Evolutionary conservation across 30 jellyfish, hydroid and myxozoan species (phyloP).

Genomic region (Aurelia sp.): DNA sequence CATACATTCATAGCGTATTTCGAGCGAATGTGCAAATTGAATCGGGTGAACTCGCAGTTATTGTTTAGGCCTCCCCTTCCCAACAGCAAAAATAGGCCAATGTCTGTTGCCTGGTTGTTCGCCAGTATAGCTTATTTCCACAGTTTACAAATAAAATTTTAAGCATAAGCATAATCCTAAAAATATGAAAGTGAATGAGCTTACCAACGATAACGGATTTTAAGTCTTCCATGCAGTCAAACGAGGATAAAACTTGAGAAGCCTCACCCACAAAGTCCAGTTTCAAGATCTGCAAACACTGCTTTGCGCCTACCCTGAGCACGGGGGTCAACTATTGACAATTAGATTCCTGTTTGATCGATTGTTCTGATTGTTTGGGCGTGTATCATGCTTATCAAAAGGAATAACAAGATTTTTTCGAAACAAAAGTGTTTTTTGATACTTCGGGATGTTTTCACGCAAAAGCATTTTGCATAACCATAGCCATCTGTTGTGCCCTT

Average conservation of each 20-base stretch:
- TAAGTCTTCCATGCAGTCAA: slow-evolving; percentile 22
- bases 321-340: slow-evolving; percentile 18
- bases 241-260: slow-evolving; percentile 23
- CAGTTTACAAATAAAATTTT: not conserved
- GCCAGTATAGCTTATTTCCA: not conserved
- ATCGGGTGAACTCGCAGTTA: no score
- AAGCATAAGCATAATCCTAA: not conserved
- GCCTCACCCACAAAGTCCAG: slow-evolving; percentile 67
- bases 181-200: not conserved
- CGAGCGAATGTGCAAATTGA: no score
- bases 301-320: not conserved
- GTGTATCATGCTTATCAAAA: not conserved
- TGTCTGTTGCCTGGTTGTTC: not conserved
- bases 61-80: not conserved
- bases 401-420: no score
- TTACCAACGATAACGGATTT: slow-evolving; percentile 15
- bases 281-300: slow-evolving; percentile 48
- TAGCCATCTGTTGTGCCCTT: no score
- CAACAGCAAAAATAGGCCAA: not conserved
- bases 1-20: no score
- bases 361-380: not conserved
- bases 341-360: not conserved
- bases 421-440: no score
- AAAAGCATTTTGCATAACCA: no score
- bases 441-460: no score